Evolutionary conservation across 1,140 invertebrate genomes (phyloP), one percentile per base, ranked within the genome.

Genomic region (Brachionus sp.): DNA sequence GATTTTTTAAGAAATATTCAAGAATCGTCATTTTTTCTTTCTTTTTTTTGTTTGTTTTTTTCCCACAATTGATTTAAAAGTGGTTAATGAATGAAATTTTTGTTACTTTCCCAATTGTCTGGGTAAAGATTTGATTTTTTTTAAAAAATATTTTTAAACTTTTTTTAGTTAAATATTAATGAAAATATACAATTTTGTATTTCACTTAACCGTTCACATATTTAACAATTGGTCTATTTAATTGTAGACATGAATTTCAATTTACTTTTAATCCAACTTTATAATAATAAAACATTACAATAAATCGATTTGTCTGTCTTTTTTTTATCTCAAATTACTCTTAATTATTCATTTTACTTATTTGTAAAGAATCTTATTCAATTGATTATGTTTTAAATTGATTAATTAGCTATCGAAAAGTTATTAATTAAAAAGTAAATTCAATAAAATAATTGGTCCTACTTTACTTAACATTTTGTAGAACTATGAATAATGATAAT

Each of bases 251-350:
- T 57, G 50, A 57, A 6, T 57, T 29, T 29, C 29, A 57, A 57
- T 57, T 57, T 23, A 57, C 50, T 57, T 57, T 57, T 57, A 57
- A 57, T 57, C 50, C 50, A 57, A 57, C 50, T 57, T 57, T 57
- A 57, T 70, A 70, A 70, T 9, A 70, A 70, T 44, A 70, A 37
- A 70, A 70, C 35, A 70, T 70, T 44, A 37, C 35, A 70, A 70
- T 16, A 70, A 39, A 37, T 44, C 39, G 68, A 37, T 16, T 29
- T 19, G 25, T 70, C 23, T 70, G 16, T 35, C n/a, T n/a, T n/a
- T n/a, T n/a, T n/a, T n/a, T n/a, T n/a, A n/a, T n/a, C n/a, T n/a
- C n/a, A n/a, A n/a, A n/a, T n/a, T n/a, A n/a, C n/a, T n/a, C n/a
- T n/a, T n/a, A n/a, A n/a, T n/a, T n/a, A n/a, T n/a, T n/a, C n/a